A percentile compares a stretch with the other conserved stretches of the same genome.
Conservation (phyloP, 2,888 invertebrate species). For the Stenotaenia linearis region DNA sequence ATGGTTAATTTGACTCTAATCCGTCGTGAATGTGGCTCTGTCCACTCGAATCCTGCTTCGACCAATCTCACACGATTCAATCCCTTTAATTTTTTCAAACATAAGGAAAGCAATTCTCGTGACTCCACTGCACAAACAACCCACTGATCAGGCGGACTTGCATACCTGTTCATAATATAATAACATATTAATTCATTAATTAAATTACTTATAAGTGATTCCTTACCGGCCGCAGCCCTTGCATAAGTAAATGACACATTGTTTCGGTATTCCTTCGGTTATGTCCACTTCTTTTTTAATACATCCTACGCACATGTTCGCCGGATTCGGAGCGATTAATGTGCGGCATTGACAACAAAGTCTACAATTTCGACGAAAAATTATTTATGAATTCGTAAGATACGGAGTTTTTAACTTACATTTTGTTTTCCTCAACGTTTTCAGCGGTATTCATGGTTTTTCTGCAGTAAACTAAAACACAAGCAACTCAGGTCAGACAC, state of each 20-base stretch:
- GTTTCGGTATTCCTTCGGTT: constrained; percentile 92
- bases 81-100: constrained; percentile 86
- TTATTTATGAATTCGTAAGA: neutral
- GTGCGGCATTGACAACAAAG: constrained; percentile 93
- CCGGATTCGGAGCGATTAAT: constrained; percentile 86
- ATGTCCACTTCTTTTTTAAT: constrained; percentile 87
- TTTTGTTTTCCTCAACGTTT: neutral
- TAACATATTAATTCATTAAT: neutral
- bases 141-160: constrained; percentile 90
- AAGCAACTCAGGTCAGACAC: no score
- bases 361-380: constrained; percentile 28
- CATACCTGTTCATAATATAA: constrained; percentile 54
- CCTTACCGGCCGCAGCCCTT: constrained; percentile 82
- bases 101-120: constrained; percentile 77
- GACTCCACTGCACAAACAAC: constrained; percentile 67
- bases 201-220: neutral
- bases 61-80: constrained; percentile 80
- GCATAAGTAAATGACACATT: constrained; percentile 82
- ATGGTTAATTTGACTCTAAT: constrained; percentile 86
- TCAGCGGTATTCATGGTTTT: neutral
- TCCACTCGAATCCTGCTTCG: constrained; percentile 97
- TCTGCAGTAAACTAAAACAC: no score
- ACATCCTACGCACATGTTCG: constrained; percentile 96
- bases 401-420: neutral
- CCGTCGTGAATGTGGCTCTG: constrained; percentile 96